Percentiles rank a stretch among this genome's conserved stretches.
These are phyloP conservation scores for Australoheros scitulus DNA, from an alignment of 2,113 vertebrate genomes.

Conservation along the genomic window DNA sequence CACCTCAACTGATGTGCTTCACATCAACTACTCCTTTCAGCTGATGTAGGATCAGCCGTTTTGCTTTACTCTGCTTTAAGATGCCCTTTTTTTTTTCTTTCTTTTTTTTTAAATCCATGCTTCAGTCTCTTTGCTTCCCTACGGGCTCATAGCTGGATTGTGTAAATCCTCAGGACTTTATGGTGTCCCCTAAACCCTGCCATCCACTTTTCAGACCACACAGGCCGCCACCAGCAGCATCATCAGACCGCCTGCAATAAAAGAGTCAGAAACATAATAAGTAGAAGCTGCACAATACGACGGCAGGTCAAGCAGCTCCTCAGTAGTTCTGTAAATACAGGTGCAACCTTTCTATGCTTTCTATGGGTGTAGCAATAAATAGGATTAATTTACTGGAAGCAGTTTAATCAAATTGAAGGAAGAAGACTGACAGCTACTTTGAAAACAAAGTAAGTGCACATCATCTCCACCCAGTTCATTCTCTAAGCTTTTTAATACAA, in stretches of 20 bases:
- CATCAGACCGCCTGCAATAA: neutral
- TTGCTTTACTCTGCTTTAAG: neutral
- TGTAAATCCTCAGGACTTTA: neutral
- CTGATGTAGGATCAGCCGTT: neutral
- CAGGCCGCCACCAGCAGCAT: neutral
- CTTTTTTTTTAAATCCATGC: neutral
- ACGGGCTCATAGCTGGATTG: neutral
- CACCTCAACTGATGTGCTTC: neutral
- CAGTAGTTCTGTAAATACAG: neutral
- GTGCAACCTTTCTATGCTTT: neutral
- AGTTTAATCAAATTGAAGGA: neutral
- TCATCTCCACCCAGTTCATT: neutral
- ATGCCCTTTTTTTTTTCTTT: too few relatives aligned
- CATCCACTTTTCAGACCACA: neutral
- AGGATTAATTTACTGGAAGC: neutral
- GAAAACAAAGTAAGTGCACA: neutral
- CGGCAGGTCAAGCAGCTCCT: neutral
- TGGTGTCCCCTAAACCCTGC: neutral
- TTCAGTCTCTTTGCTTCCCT: neutral
- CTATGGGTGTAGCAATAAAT: neutral
- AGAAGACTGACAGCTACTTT: neutral
- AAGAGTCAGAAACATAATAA: neutral
- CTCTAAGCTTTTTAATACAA: neutral
- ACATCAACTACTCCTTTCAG: accelerated
- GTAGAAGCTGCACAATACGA: neutral